Evolutionary conservation across 2,888 invertebrate species (phyloP).

Genomic region (Lasius platythorax): DNA sequence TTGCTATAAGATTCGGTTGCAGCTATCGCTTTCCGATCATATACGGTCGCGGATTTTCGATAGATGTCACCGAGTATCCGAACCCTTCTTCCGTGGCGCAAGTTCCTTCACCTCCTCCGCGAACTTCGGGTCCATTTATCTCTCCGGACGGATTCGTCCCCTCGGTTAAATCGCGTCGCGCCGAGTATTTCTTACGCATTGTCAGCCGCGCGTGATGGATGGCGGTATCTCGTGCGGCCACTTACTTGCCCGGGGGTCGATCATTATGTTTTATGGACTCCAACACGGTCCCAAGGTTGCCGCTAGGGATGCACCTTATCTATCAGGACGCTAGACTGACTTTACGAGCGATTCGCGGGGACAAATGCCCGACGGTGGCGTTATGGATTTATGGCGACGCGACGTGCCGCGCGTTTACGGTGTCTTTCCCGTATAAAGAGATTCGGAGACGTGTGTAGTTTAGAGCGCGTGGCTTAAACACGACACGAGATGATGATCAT

Average conservation of each 20-base stretch:
- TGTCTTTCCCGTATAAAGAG: background rate
- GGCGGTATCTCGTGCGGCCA: background rate
- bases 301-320: constrained; percentile 41
- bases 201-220: constrained; percentile 42
- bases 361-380: constrained; percentile 14
- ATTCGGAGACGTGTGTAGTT: background rate
- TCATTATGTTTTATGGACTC: constrained; percentile 39
- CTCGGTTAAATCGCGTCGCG: constrained; percentile 22
- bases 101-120: no score
- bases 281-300: constrained; percentile 6
- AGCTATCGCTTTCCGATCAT: constrained; percentile 14
- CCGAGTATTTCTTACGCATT: constrained; percentile 57
- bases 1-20: background rate
- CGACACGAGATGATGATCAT: background rate
- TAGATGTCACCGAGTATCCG: background rate
- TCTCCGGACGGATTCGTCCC: background rate
- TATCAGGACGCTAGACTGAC: background rate
- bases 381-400: constrained; percentile 39
- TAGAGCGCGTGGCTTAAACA: background rate
- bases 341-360: constrained; percentile 25
- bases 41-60: background rate
- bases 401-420: background rate
- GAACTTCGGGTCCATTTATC: constrained; percentile 51
- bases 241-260: background rate
- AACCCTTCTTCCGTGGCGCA: background rate